Percentiles rank a stretch among this genome's conserved stretches.
phyloP scores from a whole-genome alignment of 1,140 invertebrate species.

The Nasonia giraulti region DNA sequence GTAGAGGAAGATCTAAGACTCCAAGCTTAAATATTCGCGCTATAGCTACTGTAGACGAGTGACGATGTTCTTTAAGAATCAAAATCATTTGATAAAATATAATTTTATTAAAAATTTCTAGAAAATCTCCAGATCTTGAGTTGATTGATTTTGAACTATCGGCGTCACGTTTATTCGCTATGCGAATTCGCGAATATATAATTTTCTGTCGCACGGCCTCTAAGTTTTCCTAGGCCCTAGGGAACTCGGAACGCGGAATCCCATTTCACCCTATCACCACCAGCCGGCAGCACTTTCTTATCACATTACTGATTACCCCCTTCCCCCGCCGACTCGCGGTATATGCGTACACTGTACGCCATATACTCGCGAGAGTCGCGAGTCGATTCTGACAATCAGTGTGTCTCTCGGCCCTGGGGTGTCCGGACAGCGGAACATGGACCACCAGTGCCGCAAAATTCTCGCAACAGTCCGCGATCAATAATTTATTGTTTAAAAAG shows the following conservation, averaged over 20 bases:
- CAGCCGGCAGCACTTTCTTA: not conserved
- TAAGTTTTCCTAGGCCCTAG: too few relatives aligned
- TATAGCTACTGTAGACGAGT: too few relatives aligned
- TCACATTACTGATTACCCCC: not conserved
- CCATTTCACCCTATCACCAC: not conserved
- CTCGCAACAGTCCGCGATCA: constrained; percentile 58
- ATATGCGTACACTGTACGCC: not conserved
- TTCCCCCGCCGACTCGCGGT: not conserved
- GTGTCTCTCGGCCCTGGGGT: not conserved
- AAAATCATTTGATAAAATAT: too few relatives aligned
- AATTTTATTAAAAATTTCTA: too few relatives aligned
- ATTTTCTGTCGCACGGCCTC: too few relatives aligned
- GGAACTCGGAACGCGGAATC: not conserved
- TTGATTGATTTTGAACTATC: too few relatives aligned
- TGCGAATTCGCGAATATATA: too few relatives aligned
- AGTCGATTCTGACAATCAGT: not conserved
- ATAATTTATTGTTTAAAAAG: constrained; percentile 65
- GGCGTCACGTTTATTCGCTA: too few relatives aligned
- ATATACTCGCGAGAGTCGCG: not conserved
- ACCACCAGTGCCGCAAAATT: constrained; percentile 44
- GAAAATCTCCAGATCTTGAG: too few relatives aligned
- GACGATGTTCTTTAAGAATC: too few relatives aligned
- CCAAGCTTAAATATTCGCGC: too few relatives aligned
- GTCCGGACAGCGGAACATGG: not conserved
- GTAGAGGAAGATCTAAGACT: too few relatives aligned